Conservation (phyloP, 2,888 invertebrate genomes). For the Chrysolina haemoptera region DNA sequence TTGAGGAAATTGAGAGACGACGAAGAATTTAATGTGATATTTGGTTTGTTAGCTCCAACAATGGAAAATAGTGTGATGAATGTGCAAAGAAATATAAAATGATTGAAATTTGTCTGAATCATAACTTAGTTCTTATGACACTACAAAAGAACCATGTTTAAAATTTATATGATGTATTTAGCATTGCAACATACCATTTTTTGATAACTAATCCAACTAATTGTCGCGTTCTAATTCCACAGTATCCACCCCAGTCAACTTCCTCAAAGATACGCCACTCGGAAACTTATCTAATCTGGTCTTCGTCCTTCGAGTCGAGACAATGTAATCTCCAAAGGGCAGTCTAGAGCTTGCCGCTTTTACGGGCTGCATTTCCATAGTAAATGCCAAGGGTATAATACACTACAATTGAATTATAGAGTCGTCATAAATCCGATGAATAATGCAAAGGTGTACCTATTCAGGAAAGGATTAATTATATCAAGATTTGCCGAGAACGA, state of each 20-base stretch:
- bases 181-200: no score
- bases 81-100: no score
- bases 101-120: no score
- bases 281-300: constrained; percentile 34
- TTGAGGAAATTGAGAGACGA: no score
- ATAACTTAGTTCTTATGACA: no score
- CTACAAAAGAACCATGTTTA: no score
- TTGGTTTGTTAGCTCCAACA: no score
- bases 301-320: constrained; percentile 36
- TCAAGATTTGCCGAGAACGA: constrained; percentile 45
- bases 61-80: no score
- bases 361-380: constrained; percentile 51
- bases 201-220: no score
- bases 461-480: constrained; percentile 51
- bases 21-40: no score
- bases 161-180: no score
- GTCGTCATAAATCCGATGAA: constrained; percentile 54
- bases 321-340: constrained; percentile 48
- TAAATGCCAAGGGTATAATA: constrained; percentile 53
- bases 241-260: constrained; percentile 1
- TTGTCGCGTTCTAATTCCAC: neutral
- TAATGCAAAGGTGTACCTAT: constrained; percentile 53
- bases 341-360: constrained; percentile 29
- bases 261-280: constrained; percentile 14
- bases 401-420: constrained; percentile 55